These are phyloP conservation scores for Pogonus chalceus DNA, from an alignment of 1,140 invertebrate genomes.

Conservation along the genomic window DNA sequence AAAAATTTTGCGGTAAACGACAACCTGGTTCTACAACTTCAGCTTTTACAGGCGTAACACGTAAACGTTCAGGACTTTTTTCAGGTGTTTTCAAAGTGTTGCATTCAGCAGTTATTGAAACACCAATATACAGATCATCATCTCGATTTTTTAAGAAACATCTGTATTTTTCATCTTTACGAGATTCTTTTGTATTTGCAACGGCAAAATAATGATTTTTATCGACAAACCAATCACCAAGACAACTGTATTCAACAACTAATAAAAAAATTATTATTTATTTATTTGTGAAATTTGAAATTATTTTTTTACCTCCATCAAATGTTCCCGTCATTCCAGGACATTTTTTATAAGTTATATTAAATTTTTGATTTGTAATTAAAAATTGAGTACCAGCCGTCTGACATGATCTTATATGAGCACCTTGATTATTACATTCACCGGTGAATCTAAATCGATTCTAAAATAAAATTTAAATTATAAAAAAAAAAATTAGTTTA, in stretches of 20 bases:
- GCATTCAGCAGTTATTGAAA: conserved; percentile 86
- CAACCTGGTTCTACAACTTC: conserved; percentile 86
- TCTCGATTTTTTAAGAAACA: conserved; percentile 91
- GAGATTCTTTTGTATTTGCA: conserved; percentile 86
- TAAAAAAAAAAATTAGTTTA: background rate
- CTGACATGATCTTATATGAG: conserved; percentile 87
- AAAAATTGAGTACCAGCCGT: conserved; percentile 90
- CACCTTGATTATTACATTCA: conserved; percentile 78
- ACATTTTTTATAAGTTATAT: conserved; percentile 88
- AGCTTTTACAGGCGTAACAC: conserved; percentile 71
- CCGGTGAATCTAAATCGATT: conserved; percentile 84
- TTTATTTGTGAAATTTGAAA: conserved; percentile 10
- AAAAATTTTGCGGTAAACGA: conserved; percentile 85
- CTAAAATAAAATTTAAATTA: conserved; percentile 25
- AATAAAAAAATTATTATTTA: conserved; percentile 22
- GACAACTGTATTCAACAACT: conserved; percentile 86
- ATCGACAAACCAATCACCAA: conserved; percentile 91
- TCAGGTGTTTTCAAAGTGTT: conserved; percentile 87
- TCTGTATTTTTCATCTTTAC: conserved; percentile 86
- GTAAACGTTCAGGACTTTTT: conserved; percentile 81
- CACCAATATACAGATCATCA: conserved; percentile 81
- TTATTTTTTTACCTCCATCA: conserved; percentile 56
- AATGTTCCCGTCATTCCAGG: conserved; percentile 74
- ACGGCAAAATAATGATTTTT: conserved; percentile 94
- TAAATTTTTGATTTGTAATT: conserved; percentile 95